Percentiles rank a stretch among this genome's conserved stretches.
Evolutionary conservation across 2,888 invertebrate species (phyloP).

Genomic region (Gari tellinella): DNA sequence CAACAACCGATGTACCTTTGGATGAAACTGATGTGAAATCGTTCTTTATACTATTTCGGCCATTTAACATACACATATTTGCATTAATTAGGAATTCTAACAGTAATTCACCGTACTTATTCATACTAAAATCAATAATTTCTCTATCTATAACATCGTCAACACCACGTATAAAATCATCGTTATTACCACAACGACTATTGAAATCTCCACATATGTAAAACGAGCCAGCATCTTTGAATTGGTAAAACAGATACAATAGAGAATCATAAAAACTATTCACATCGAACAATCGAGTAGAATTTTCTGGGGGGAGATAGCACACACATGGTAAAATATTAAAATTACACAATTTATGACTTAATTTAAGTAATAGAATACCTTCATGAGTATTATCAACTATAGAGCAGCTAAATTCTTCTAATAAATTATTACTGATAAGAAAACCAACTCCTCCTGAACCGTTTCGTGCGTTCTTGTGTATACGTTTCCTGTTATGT

Average conservation of each 20-base stretch:
- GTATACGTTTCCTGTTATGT: no score
- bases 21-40: constrained; percentile 31
- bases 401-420: no score
- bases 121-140: constrained; percentile 39
- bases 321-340: constrained; percentile 17
- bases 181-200: constrained; percentile 28
- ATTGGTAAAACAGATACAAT: constrained; percentile 5
- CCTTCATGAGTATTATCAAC: no score
- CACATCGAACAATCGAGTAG: constrained; percentile 20
- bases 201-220: constrained; percentile 44
- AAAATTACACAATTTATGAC: background rate
- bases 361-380: no score
- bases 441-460: no score
- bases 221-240: constrained; percentile 14
- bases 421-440: no score
- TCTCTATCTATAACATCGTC: constrained; percentile 26
- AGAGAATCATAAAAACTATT: constrained; percentile 25
- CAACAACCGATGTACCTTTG: constrained; percentile 22
- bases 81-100: constrained; percentile 31
- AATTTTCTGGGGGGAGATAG: constrained; percentile 19
- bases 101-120: constrained; percentile 30
- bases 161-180: constrained; percentile 45
- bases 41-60: constrained; percentile 18
- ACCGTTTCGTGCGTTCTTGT: no score
- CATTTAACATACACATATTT: constrained; percentile 46